Evolutionary conservation across 2,113 vertebrate genomes (phyloP).

Genomic region (Romanogobio albipinnatus): DNA sequence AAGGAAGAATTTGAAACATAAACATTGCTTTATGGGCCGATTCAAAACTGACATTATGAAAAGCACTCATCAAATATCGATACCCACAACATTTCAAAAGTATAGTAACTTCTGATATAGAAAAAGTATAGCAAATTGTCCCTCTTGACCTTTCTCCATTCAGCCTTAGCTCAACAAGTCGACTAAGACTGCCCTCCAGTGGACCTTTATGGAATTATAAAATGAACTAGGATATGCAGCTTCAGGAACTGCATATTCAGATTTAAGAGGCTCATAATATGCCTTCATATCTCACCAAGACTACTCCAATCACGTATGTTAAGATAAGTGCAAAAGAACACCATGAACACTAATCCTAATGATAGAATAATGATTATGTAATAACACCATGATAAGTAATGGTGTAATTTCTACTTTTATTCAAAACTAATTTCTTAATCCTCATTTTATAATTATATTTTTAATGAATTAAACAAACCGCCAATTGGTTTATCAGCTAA

Average conservation of each 20-base stretch:
- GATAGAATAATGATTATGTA: neutral
- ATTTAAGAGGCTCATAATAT: neutral
- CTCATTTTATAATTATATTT: neutral
- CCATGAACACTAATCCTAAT: neutral
- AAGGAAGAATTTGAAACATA: neutral
- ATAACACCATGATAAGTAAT: neutral
- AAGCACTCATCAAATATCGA: neutral
- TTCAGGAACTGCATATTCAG: neutral
- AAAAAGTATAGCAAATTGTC: neutral
- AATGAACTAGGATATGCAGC: neutral
- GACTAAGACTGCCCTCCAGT: slow-evolving; percentile 43
- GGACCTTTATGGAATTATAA: neutral
- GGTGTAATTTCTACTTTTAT: neutral
- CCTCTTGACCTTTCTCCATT: neutral
- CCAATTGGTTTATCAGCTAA: neutral
- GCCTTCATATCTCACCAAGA: neutral
- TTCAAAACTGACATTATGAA: neutral
- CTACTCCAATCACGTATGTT: neutral
- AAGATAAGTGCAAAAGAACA: neutral
- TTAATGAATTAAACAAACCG: neutral
- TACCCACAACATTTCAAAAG: neutral
- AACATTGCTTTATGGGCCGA: neutral
- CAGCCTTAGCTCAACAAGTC: slow-evolving; percentile 11
- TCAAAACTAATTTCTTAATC: neutral
- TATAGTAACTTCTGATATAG: neutral